phyloP scores from a whole-genome alignment of 2,888 invertebrate genomes.

The Masnerella sp. region DNA sequence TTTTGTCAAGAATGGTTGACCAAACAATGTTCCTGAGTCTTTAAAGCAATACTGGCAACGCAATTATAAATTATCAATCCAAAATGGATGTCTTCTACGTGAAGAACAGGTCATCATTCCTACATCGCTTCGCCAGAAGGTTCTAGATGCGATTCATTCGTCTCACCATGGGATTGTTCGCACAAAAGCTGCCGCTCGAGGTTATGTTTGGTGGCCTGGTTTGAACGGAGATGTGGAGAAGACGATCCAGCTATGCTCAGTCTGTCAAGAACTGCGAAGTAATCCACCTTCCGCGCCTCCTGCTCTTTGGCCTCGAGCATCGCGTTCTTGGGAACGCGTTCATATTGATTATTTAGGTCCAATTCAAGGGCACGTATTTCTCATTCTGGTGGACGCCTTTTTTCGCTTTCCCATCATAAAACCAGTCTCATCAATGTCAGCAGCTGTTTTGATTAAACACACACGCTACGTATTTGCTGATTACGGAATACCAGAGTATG shows the following conservation, averaged over 20 bases:
- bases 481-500: neutral
- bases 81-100: constrained; percentile 2
- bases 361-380: constrained; percentile 3
- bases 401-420: neutral
- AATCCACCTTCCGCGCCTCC: neutral
- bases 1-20: constrained; percentile 3
- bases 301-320: neutral
- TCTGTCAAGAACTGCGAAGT: neutral
- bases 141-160: neutral
- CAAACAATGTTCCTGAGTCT: neutral
- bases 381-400: constrained; percentile 9
- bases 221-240: no score
- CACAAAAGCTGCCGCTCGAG: no score
- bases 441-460: neutral
- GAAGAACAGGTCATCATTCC: constrained; percentile 16
- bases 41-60: neutral
- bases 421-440: neutral
- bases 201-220: no score
- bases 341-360: constrained; percentile 19
- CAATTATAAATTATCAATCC: constrained; percentile 1
- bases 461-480: neutral
- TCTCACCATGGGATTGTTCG: neutral
- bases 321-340: constrained; percentile 8
- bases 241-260: no score
- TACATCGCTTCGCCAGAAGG: neutral